These are phyloP conservation scores for Candoia aspera DNA, from an alignment of 2,113 vertebrate genomes.

Conservation along the genomic window DNA sequence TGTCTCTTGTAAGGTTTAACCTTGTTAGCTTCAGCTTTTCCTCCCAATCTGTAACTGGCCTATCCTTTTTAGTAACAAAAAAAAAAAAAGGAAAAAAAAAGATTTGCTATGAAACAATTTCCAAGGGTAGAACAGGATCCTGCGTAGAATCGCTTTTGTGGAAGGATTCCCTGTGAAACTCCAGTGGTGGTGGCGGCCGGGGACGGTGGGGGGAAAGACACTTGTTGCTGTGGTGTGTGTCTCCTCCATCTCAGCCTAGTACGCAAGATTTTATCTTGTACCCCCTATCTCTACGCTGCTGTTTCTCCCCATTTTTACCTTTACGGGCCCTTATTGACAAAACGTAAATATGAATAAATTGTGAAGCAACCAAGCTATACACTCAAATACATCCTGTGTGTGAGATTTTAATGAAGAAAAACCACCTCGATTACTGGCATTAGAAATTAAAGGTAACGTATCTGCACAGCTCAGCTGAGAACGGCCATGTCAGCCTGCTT, in stretches of 20 bases:
- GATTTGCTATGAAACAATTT: conserved; percentile 72
- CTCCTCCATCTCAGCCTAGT: conserved; percentile 63
- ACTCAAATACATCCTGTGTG: conserved; percentile 85
- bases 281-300: conserved; percentile 68
- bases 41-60: conserved; percentile 65
- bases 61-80: conserved; percentile 64
- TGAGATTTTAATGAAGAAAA: conserved; percentile 92
- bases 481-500: conserved; percentile 64
- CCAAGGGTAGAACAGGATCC: conserved; percentile 56
- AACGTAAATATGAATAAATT: conserved; percentile 96
- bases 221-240: conserved; percentile 59
- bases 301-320: conserved; percentile 63
- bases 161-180: conserved; percentile 55
- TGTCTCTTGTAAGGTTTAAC: conserved; percentile 74
- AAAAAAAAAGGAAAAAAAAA: conserved; percentile 28
- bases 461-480: conserved; percentile 80
- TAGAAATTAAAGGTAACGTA: conserved; percentile 75
- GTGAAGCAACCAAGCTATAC: conserved; percentile 91
- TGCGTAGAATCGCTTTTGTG: conserved; percentile 57
- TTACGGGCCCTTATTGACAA: conserved; percentile 76
- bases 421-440: conserved; percentile 79
- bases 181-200: background rate
- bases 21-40: conserved; percentile 72
- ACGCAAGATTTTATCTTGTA: conserved; percentile 56
- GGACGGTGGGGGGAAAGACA: background rate